These are phyloP conservation scores for Agelas oroides DNA, from an alignment of 37 sponge, comb jelly and placozoan genomes.

Conservation along the genomic window DNA sequence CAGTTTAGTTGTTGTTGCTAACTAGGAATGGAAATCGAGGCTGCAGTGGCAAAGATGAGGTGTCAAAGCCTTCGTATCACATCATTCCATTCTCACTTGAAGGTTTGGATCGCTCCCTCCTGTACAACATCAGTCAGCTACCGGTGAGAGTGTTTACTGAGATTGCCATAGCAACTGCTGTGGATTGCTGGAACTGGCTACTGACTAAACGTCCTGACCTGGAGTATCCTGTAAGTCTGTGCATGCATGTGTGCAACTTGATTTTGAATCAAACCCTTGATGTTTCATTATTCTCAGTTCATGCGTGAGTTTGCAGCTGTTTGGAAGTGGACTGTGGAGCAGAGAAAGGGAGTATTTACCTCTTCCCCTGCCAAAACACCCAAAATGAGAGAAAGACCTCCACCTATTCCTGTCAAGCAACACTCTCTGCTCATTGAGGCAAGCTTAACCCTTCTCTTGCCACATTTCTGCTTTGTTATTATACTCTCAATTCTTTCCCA, in stretches of 20 bases:
- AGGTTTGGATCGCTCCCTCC: conserved; percentile 29
- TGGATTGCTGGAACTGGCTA: conserved; percentile 89
- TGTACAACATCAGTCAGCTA: conserved; percentile 55
- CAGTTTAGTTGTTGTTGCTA: background rate
- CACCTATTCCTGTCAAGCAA: conserved; percentile 34
- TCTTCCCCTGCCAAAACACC: conserved; percentile 12
- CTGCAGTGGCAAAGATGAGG: background rate
- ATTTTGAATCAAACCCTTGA: too few species aligned
- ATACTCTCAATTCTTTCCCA: too few species aligned
- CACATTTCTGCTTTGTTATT: too few species aligned
- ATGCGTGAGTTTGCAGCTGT: conserved; percentile 55
- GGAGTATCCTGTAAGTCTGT: conserved; percentile 65
- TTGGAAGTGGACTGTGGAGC: conserved; percentile 63
- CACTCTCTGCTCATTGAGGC: conserved; percentile 61
- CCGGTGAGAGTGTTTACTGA: conserved; percentile 70
- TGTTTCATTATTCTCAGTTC: conserved; percentile 13
- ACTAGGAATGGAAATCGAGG: background rate
- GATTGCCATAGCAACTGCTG: conserved; percentile 55
- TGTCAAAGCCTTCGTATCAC: background rate
- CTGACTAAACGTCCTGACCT: conserved; percentile 66
- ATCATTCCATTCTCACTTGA: background rate
- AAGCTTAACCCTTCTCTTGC: too few species aligned
- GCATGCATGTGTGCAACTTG: too few species aligned
- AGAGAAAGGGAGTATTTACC: conserved; percentile 61
- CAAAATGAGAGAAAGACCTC: conserved; percentile 38